Conservation (phyloP, 2,113 vertebrate species). For the Rhinolophus sinicus region DNA sequence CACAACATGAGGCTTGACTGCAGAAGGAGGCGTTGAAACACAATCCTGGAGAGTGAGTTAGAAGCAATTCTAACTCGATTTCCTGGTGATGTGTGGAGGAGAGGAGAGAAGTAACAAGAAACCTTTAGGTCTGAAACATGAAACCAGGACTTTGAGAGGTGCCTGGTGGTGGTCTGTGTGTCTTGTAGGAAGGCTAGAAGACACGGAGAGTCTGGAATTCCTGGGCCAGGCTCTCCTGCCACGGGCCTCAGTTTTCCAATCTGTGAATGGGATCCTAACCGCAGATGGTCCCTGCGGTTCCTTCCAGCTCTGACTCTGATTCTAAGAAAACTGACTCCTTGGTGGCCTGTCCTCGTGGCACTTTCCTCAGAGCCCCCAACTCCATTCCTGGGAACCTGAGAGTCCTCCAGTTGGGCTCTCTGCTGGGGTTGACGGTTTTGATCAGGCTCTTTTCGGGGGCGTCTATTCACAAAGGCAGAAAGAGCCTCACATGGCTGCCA, state of each 20-base stretch:
- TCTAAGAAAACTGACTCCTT: background rate
- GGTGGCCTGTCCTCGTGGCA: background rate
- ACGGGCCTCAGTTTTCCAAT: background rate
- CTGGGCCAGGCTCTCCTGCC: background rate
- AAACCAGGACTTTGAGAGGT: background rate
- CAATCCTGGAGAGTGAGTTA: rapidly evolving
- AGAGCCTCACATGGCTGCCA: background rate
- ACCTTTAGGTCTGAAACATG: background rate
- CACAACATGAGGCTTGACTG: rapidly evolving
- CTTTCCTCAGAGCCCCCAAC: background rate
- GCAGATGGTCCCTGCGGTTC: rapidly evolving
- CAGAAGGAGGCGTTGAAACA: too few species aligned
- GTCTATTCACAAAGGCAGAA: background rate
- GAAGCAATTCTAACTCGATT: background rate
- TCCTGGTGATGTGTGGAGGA: background rate
- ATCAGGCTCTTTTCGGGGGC: background rate
- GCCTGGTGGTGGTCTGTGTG: background rate
- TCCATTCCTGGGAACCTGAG: background rate
- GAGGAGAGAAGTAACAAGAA: too few species aligned
- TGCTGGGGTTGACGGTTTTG: background rate
- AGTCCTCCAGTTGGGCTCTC: background rate
- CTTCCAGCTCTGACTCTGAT: background rate
- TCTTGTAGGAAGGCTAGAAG: background rate
- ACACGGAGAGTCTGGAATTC: background rate
- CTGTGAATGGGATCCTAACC: background rate